A percentile compares a stretch with the other conserved stretches of the same genome.
phyloP scores from a whole-genome alignment of 2,888 invertebrate species.

The Dicyrtomina minuta region DNA sequence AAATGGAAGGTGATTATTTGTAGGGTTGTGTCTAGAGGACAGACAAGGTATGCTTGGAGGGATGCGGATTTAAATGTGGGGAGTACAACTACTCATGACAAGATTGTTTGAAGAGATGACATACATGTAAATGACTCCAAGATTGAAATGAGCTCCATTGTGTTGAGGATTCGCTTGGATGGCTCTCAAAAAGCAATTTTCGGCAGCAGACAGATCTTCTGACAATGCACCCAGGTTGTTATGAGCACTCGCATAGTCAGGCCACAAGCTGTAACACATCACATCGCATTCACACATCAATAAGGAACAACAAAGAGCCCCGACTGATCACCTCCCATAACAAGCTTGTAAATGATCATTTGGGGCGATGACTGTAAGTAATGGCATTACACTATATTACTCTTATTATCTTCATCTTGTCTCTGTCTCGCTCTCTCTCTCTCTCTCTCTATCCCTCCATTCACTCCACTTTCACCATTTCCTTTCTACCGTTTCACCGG shows the following conservation, averaged over 20 bases:
- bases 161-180: slow-evolving; percentile 73
- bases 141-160: slow-evolving; percentile 80
- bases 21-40: too few relatives aligned
- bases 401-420: slow-evolving; percentile 18
- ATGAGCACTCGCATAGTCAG: slow-evolving; percentile 80
- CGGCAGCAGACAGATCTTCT: slow-evolving; percentile 65
- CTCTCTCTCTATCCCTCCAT: background rate
- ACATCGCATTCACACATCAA: slow-evolving; percentile 22
- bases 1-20: too few relatives aligned
- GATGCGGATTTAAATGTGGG: too few relatives aligned
- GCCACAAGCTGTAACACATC: slow-evolving; percentile 69
- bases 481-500: background rate
- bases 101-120: slow-evolving; percentile 47
- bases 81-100: slow-evolving; percentile 7
- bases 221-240: slow-evolving; percentile 82
- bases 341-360: slow-evolving; percentile 6
- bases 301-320: slow-evolving; percentile 22
- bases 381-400: slow-evolving; percentile 16
- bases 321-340: slow-evolving; percentile 13
- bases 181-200: slow-evolving; percentile 73
- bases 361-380: slow-evolving; percentile 11
- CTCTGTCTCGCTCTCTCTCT: background rate
- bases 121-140: slow-evolving; percentile 79
- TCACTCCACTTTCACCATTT: background rate
- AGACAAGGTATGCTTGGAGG: too few relatives aligned